Conservation (phyloP, 2,797 vertebrate species). For the Peromyscus nudipes region DNA sequence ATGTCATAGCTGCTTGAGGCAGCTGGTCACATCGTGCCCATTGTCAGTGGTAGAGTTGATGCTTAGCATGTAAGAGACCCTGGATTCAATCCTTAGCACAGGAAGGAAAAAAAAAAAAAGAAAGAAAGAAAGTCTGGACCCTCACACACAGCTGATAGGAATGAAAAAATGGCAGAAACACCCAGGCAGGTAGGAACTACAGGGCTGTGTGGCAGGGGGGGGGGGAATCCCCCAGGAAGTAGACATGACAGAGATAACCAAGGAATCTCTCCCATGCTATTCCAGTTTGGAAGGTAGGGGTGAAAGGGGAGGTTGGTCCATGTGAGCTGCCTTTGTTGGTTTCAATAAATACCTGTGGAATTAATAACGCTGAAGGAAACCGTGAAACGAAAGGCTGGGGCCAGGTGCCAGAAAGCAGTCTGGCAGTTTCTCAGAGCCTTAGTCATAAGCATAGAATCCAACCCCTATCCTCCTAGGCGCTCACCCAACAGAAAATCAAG, state of each 20-base stretch:
- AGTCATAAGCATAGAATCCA: neutral
- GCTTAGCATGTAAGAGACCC: neutral
- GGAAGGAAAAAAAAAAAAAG: neutral
- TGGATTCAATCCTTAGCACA: neutral
- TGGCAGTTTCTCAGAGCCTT: conserved; percentile 39
- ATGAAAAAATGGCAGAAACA: neutral
- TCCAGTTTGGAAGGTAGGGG: neutral
- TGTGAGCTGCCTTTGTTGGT: neutral
- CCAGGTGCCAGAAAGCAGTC: neutral
- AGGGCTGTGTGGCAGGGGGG: neutral
- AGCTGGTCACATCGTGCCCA: neutral
- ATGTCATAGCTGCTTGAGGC: neutral
- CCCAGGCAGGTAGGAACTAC: neutral
- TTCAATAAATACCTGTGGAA: conserved; percentile 10
- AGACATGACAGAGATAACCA: neutral
- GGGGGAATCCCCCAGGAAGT: no score
- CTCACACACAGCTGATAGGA: neutral
- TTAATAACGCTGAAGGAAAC: neutral
- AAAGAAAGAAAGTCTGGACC: neutral
- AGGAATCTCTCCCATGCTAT: neutral
- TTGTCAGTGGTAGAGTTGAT: neutral
- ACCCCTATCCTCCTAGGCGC: neutral
- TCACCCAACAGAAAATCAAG: neutral
- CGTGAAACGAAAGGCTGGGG: neutral
- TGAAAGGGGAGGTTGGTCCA: neutral